Base-by-base conservation (phyloP, 2,888 invertebrate species). In the Macrosoma leucophasiata region DNA sequence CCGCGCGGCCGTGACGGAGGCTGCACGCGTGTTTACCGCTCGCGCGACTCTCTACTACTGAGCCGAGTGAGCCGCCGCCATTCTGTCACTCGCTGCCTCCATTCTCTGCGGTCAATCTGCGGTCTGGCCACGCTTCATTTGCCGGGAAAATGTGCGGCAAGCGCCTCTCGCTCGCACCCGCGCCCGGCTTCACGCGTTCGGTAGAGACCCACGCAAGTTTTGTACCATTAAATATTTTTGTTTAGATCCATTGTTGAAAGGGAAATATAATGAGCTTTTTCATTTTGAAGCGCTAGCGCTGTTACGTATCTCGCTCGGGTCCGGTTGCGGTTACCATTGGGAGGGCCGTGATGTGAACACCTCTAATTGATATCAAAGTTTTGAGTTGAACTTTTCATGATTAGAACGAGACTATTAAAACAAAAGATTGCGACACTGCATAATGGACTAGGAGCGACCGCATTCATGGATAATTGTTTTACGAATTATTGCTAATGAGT, bases 31-130 rank as follows among this genome's bases (percentile, higher is more conserved):
- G 73, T 60, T 65, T 50, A 39, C 72, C 55, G 72, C 50, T 48
- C 75, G 82, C 69, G 70, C 71, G 76, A 55, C 69, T 66, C 68
- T 73, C 58, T 62, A 75, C 75, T 69, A 84, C 82, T 82, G 76
- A 77, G 56, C 66, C 63, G 79, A 84, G 81, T 82, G 76, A 77
- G 56, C 66, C 63, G 79, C 78, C 77, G 84, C 82, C 84, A 84
- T 81, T 72, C 82, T 84, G 79, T 79, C 82, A 82, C 78, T 79
- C 75, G 76, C 74, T 79, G 79, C 82, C 75, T 82, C 79, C 82
- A 79, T 78, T 78, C 81, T 81, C 84, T 84, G 84, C 78, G 84
- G 84, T 84, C 82, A 84, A 84, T 84, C 82, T 85, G 85, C 71
- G 85, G 85, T 84, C 72, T 77, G 65, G 81, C 79, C 84, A 82